These are phyloP conservation scores for Oxystoma pomonae DNA, from an alignment of 2,888 invertebrate species.

Conservation along the genomic window DNA sequence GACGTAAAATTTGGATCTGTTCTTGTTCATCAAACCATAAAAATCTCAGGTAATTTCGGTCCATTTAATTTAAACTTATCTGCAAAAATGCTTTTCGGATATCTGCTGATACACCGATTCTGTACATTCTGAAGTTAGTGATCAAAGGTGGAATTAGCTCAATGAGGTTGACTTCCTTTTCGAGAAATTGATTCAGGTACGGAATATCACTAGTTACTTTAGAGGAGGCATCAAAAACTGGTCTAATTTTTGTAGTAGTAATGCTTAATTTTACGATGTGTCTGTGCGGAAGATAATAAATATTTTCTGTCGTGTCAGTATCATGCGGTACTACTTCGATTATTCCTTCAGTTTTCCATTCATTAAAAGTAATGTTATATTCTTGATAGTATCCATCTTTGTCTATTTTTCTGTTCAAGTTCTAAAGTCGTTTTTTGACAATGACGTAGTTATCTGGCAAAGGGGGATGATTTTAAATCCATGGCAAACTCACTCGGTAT, in stretches of 20 bases:
- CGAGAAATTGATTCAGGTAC: conserved; percentile 30
- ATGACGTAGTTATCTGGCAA: conserved; percentile 14
- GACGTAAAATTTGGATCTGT: conserved; percentile 15
- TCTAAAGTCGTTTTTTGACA: conserved; percentile 15
- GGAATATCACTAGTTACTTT: conserved; percentile 21
- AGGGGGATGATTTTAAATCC: conserved; percentile 21
- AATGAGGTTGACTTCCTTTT: conserved; percentile 24
- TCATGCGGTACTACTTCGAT: conserved; percentile 18
- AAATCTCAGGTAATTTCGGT: conserved; percentile 33
- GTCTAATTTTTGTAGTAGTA: conserved; percentile 18
- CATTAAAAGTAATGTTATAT: conserved; percentile 16
- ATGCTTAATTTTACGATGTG: conserved; percentile 10
- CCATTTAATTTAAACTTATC: conserved; percentile 26
- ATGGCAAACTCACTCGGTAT: conserved; percentile 23
- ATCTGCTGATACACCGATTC: conserved; percentile 26
- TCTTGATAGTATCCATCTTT: not conserved
- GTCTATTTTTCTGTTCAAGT: conserved; percentile 5
- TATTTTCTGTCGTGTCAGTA: not conserved
- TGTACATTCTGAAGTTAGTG: conserved; percentile 21
- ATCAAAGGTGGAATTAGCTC: conserved; percentile 17
- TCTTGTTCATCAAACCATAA: conserved; percentile 26
- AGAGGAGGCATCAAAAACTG: conserved; percentile 34
- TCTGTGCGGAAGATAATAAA: conserved; percentile 14
- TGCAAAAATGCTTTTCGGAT: conserved; percentile 36
- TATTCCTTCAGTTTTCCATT: conserved; percentile 19